Evolutionary conservation across 2,888 invertebrate species (phyloP).

Genomic region (Patella ulyssiponensis): DNA sequence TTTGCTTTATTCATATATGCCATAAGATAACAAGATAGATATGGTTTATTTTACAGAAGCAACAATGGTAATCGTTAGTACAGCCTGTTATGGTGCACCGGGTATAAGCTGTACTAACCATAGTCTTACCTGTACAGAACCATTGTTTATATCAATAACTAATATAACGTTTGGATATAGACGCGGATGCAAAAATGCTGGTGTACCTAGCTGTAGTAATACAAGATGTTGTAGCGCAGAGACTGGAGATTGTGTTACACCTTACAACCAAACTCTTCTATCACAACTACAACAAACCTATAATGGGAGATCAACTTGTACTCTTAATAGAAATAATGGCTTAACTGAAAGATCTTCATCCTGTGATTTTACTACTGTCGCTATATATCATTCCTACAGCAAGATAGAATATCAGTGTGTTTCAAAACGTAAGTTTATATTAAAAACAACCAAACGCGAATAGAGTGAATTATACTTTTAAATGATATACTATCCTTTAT

Average conservation of each 20-base stretch:
- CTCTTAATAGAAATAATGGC: too few relatives aligned
- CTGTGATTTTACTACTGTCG: too few relatives aligned
- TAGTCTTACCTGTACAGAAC: not conserved
- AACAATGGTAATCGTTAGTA: not conserved
- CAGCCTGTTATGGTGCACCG: not conserved
- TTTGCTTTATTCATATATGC: too few relatives aligned
- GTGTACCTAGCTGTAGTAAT: not conserved
- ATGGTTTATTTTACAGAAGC: too few relatives aligned
- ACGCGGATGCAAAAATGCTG: not conserved
- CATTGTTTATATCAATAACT: not conserved
- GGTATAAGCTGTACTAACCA: not conserved
- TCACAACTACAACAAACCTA: not conserved
- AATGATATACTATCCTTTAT: too few relatives aligned
- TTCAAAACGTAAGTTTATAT: not conserved
- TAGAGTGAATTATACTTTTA: too few relatives aligned
- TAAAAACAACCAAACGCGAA: too few relatives aligned
- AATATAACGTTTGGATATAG: conserved; percentile 7
- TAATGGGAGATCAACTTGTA: not conserved
- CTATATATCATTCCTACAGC: not conserved
- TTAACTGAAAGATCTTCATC: too few relatives aligned
- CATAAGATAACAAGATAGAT: too few relatives aligned
- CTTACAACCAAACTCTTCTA: too few relatives aligned
- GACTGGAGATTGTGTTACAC: conserved; percentile 3
- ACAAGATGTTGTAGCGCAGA: not conserved
- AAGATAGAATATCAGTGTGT: not conserved